These are phyloP conservation scores for Megamerina dolium DNA, from an alignment of 2,888 invertebrate species.

Conservation along the genomic window DNA sequence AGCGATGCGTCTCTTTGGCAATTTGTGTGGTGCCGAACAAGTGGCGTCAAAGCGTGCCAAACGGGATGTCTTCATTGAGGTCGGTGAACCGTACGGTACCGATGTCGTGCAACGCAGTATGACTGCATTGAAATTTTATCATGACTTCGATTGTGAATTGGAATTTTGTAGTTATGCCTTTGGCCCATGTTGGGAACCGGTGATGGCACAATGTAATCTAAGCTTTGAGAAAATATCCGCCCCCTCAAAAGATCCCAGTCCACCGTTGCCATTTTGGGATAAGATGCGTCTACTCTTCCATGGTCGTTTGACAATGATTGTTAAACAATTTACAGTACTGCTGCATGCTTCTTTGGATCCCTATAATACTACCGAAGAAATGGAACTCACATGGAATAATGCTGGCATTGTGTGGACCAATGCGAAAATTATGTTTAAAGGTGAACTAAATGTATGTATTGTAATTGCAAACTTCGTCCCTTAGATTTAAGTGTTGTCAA, in stretches of 20 bases:
- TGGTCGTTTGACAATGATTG: constrained; percentile 83
- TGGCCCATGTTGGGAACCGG: constrained; percentile 99
- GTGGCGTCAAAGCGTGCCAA: constrained; percentile 60
- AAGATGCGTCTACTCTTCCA: constrained; percentile 88
- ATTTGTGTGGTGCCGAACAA: constrained; percentile 85
- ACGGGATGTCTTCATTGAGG: constrained; percentile 56
- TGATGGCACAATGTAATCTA: constrained; percentile 50
- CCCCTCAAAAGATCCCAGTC: constrained; percentile 88
- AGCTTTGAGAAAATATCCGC: constrained; percentile 83
- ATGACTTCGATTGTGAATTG: constrained; percentile 93
- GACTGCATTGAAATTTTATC: constrained; percentile 94
- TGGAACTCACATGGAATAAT: constrained; percentile 95
- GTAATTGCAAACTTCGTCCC: no score
- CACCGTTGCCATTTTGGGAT: constrained; percentile 95
- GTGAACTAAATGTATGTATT: constrained; percentile 74
- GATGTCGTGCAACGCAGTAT: constrained; percentile 82
- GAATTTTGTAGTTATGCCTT: constrained; percentile 88
- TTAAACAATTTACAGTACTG: constrained; percentile 81
- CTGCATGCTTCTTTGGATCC: constrained; percentile 96
- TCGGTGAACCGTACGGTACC: constrained; percentile 77
- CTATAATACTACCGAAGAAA: constrained; percentile 97
- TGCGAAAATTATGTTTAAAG: constrained; percentile 84
- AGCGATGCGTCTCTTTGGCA: constrained; percentile 82
- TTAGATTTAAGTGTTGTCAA: no score
- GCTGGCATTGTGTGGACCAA: constrained; percentile 95